Base-by-base conservation (phyloP, 2,797 vertebrate genomes). In the Amblyopsis hoosieri region DNA sequence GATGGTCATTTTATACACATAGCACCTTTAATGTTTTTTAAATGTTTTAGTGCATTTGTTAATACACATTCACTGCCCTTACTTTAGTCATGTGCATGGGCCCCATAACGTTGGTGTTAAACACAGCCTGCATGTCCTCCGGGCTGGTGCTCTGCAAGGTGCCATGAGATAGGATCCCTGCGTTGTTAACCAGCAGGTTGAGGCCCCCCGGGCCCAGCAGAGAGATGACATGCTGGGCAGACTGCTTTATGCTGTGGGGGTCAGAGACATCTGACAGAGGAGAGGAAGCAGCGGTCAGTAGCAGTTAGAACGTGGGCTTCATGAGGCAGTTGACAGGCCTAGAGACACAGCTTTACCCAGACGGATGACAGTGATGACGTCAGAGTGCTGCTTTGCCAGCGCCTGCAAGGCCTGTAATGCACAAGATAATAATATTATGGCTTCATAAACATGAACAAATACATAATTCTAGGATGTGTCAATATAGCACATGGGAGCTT, bases 171-270 rank as follows among this genome's bases (percentile, higher is more conserved):
- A 76, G 10, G 15, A 86, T 31, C 12, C 52, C 87, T 0, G 86
- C 78, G 2, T 89, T 90, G 81, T 87, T 92, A 37, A 91, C 71
- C 65, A 89, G 70, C 58, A 87, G 72, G 69, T 90, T 90, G 17
- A 91, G 75, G 33, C 86, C 87, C 1, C 29, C 70, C 0, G 31
- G 60, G 49, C 81, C 75, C 31, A 88, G n/a, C 12, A 58, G 51
- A 54, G 78, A 67, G 51, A 60, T 72, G 57, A 86, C 87, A 69
- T 74, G 71, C 57, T 75, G 62, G 4, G 69, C 62, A 0, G 75
- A 70, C 45, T 74, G 49, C 67, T 86, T 83, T 7, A 90, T 72
- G 59, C 79, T 89, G 48, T 53, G 46, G 56, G 76, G 79, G 78
- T 91, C 83, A 65, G 47, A 52, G 37, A 58, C 62, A 13, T 91